A percentile compares a stretch with the other conserved stretches of the same genome.
Conservation (phyloP, 2,888 invertebrate species). For the Lypha dubia region DNA sequence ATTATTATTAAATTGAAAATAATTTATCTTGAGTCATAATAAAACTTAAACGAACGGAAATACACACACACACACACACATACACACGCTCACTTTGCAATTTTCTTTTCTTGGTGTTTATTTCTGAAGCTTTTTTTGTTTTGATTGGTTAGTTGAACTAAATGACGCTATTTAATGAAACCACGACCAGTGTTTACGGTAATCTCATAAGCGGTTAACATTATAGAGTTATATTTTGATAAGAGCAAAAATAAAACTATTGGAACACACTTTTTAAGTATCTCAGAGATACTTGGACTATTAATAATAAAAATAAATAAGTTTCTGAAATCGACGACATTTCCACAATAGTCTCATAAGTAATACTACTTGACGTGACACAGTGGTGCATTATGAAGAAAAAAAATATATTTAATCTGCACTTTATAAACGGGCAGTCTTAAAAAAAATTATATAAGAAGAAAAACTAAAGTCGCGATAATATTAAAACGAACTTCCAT, state of each 20-base stretch:
- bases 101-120: not conserved
- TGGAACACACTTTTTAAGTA: too few relatives aligned
- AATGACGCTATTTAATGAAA: not conserved
- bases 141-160: not conserved
- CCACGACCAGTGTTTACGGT: not conserved
- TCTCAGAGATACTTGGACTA: not conserved
- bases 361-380: not conserved
- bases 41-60: not conserved
- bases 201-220: not conserved
- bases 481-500: too few relatives aligned
- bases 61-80: too few relatives aligned
- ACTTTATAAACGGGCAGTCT: too few relatives aligned
- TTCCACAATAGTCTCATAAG: too few relatives aligned
- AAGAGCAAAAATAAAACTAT: too few relatives aligned
- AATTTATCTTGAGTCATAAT: not conserved
- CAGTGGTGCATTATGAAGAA: too few relatives aligned
- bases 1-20: conserved; percentile 2
- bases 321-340: not conserved
- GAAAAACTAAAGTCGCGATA: too few relatives aligned
- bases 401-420: too few relatives aligned
- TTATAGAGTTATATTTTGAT: not conserved
- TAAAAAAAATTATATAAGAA: too few relatives aligned
- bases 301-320: not conserved
- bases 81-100: not conserved
- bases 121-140: not conserved